phyloP scores from a whole-genome alignment of 2,797 vertebrate genomes.

The Chaetophractus vellerosus region DNA sequence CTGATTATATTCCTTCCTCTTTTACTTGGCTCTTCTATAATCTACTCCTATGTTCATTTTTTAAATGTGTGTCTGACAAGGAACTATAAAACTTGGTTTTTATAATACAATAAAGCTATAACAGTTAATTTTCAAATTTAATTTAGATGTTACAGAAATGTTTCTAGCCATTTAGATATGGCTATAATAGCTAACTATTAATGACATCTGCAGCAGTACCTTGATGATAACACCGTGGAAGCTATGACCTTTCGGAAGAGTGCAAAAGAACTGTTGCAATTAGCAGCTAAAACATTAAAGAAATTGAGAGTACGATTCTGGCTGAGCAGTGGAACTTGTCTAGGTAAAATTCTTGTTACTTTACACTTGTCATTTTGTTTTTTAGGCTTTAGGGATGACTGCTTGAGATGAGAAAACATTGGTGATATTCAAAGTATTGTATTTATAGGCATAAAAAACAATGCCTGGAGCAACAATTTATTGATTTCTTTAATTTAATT shows the following conservation, averaged over 20 bases:
- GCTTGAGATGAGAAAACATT: conserved; percentile 34
- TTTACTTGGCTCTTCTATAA: conserved; percentile 27
- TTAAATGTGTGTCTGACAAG: conserved; percentile 33
- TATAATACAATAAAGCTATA: conserved; percentile 12
- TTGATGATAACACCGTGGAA: conserved; percentile 93
- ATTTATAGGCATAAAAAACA: conserved; percentile 35
- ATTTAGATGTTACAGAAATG: conserved; percentile 38
- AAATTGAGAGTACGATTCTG: conserved; percentile 94
- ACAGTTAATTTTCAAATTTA: conserved; percentile 32
- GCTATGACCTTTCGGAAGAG: conserved; percentile 94
- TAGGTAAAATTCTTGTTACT: conserved; percentile 91
- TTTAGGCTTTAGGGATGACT: conserved; percentile 39
- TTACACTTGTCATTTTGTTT: conserved; percentile 85
- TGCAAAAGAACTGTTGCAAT: conserved; percentile 94
- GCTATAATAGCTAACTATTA: conserved; percentile 18
- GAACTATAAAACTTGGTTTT: conserved; percentile 45
- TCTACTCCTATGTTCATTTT: background rate
- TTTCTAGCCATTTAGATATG: conserved; percentile 34
- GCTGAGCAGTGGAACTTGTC: conserved; percentile 98
- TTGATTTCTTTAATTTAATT: conserved; percentile 67
- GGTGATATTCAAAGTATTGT: conserved; percentile 1
- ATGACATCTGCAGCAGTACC: conserved; percentile 91
- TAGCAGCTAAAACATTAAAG: conserved; percentile 91
- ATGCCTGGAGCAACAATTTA: conserved; percentile 21
- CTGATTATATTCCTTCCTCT: background rate